Evolutionary conservation across 2,113 vertebrate genomes (phyloP), one percentile per base, ranked within the genome.

Genomic region (Gobius niger): DNA sequence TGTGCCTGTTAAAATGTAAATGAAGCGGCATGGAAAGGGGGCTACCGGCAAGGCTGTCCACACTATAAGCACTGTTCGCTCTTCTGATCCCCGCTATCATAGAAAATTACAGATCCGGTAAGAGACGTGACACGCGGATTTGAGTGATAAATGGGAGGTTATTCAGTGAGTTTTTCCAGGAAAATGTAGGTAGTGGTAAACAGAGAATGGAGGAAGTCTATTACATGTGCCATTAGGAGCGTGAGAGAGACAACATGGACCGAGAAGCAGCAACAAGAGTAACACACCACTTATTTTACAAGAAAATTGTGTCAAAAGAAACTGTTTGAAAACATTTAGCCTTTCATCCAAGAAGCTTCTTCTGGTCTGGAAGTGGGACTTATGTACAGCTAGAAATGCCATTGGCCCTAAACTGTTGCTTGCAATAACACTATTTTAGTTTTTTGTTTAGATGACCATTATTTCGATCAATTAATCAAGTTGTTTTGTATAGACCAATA

Each of bases 1-100:
- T 75, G 65, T 70, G 57, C 82, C 84, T 89, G 83, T 92, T 91
- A 90, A 90, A 90, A 91, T 91, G 87, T 80, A 89, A 86, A 88
- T 89, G 69, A 85, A 77, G 82, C 68, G 50, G 49, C 63, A 11
- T 5, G 18, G 1, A 10, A 9, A 53, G 9, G 16, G 61, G 76
- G 83, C 41, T 19, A 67, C 47, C 70, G 70, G 75, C 85, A 84
- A 70, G 63, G 72, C 66, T 69, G 73, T 71, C 57, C 80, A 47
- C 70, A 64, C 34, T 67, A 41, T 65, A 54, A 75, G 75, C 57
- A 50, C 10, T 63, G 70, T 65, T 49, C 51, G 64, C 67, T 65
- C 14, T 69, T 77, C 53, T 65, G 57, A 78, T 82, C 69, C 60
- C 69, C 65, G 67, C 53, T 59, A 72, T 78, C 53, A 57, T 19